phyloP scores from a whole-genome alignment of 1,140 invertebrate genomes.

The Mesaphorura yosii region DNA sequence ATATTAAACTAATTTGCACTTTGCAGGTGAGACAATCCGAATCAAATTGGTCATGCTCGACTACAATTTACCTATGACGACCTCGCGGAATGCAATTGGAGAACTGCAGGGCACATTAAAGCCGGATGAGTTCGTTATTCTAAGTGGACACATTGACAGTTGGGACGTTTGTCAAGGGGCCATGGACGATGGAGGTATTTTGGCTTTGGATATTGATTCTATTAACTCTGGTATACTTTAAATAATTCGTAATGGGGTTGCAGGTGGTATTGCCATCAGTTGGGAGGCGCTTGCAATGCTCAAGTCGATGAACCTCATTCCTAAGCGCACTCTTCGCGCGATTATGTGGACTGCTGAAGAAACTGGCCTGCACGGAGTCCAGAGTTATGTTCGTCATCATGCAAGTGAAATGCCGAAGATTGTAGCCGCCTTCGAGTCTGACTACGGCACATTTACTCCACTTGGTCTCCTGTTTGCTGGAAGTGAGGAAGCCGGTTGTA shows the following conservation, averaged over 20 bases:
- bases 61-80: slow-evolving; percentile 40
- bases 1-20: slow-evolving; percentile 11
- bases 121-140: slow-evolving; percentile 58
- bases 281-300: slow-evolving; percentile 60
- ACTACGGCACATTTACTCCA: slow-evolving; percentile 65
- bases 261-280: slow-evolving; percentile 66
- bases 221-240: too few relatives aligned
- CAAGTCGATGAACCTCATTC: slow-evolving; percentile 50
- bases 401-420: slow-evolving; percentile 49
- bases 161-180: slow-evolving; percentile 74
- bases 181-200: slow-evolving; percentile 80
- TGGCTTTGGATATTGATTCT: too few relatives aligned
- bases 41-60: slow-evolving; percentile 47
- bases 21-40: slow-evolving; percentile 40
- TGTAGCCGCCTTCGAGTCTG: slow-evolving; percentile 67
- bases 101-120: slow-evolving; percentile 50
- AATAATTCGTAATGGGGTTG: too few relatives aligned
- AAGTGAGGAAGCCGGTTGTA: slow-evolving; percentile 45
- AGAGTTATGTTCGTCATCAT: slow-evolving; percentile 51
- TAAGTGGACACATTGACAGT: slow-evolving; percentile 75
- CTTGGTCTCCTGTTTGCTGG: slow-evolving; percentile 49
- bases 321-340: slow-evolving; percentile 58
- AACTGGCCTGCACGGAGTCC: slow-evolving; percentile 52
- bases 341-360: slow-evolving; percentile 71
- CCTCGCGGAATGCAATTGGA: slow-evolving; percentile 58